Percentiles rank a stretch among this genome's conserved stretches.
phyloP scores from a whole-genome alignment of 2,888 invertebrate species.

The Ormyrus pomaceus region DNA sequence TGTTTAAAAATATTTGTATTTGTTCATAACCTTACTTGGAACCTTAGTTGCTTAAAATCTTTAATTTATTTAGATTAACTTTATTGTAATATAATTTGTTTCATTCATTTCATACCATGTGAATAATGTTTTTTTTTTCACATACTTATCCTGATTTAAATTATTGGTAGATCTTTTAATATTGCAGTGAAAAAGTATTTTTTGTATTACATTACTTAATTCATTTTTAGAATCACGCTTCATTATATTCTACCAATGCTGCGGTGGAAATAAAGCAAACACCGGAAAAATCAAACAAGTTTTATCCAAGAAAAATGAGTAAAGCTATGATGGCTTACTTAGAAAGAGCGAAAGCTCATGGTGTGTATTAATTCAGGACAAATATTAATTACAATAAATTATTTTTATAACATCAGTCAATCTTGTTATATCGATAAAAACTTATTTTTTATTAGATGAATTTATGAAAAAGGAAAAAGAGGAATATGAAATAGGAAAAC shows the following conservation, averaged over 20 bases:
- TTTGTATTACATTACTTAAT: slow-evolving; percentile 3
- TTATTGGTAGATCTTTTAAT: neutral
- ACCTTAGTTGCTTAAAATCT: neutral
- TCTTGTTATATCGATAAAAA: neutral
- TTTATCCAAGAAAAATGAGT: slow-evolving; percentile 78
- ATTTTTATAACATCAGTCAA: slow-evolving; percentile 13
- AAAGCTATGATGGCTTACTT: slow-evolving; percentile 94
- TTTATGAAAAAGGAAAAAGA: slow-evolving; percentile 87
- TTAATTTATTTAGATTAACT: too few species aligned
- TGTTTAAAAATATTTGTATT: neutral
- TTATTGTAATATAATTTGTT: too few species aligned
- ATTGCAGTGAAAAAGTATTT: neutral
- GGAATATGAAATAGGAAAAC: slow-evolving; percentile 93
- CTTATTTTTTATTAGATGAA: slow-evolving; percentile 77
- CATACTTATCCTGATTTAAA: neutral
- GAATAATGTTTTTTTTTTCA: neutral
- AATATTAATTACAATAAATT: slow-evolving; percentile 29
- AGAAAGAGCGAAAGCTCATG: slow-evolving; percentile 87
- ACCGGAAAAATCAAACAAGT: slow-evolving; percentile 70
- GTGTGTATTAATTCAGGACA: slow-evolving; percentile 66
- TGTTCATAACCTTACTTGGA: slow-evolving; percentile 25
- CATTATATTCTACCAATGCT: slow-evolving; percentile 43
- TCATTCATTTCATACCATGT: neutral
- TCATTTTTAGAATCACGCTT: slow-evolving; percentile 41
- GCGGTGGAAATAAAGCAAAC: neutral